A percentile compares a stretch with the other conserved stretches of the same genome.
Evolutionary conservation across 2,113 vertebrate genomes (phyloP).

Genomic region (Dipodomys stephensi): DNA sequence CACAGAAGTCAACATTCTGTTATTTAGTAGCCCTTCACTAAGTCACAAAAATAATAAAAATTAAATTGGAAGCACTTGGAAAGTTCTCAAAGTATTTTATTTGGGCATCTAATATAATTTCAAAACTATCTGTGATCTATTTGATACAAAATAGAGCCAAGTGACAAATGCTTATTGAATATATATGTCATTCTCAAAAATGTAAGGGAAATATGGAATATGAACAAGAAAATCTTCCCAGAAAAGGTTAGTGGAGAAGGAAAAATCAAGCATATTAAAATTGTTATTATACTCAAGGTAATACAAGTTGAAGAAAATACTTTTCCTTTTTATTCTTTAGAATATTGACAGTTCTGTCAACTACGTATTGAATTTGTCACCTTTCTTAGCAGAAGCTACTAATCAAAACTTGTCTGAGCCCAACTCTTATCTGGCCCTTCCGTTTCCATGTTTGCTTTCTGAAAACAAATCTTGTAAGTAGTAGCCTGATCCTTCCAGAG

Average conservation of each 20-base stretch:
- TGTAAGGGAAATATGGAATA: constrained; percentile 8
- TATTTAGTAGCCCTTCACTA: constrained; percentile 52
- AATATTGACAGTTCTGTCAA: background rate
- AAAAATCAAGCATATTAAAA: background rate
- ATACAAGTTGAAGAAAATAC: background rate
- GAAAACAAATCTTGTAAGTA: background rate
- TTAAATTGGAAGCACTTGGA: constrained; percentile 30
- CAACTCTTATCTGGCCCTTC: background rate
- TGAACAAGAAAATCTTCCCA: background rate
- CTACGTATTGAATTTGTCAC: background rate
- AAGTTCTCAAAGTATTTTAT: constrained; percentile 50
- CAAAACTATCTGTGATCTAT: constrained; percentile 32
- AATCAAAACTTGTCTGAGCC: background rate
- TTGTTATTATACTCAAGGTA: background rate
- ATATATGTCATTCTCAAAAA: constrained; percentile 31
- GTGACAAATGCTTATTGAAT: constrained; percentile 11
- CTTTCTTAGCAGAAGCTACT: background rate
- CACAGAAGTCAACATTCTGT: constrained; percentile 70
- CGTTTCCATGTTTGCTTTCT: background rate
- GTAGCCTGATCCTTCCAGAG: background rate
- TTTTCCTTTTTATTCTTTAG: background rate
- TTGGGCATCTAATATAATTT: constrained; percentile 37
- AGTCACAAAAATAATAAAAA: constrained; percentile 56
- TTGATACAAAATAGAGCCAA: constrained; percentile 5
- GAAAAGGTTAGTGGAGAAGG: background rate